Base-by-base conservation (phyloP, 2,797 vertebrate genomes). In the Callimico goeldii region DNA sequence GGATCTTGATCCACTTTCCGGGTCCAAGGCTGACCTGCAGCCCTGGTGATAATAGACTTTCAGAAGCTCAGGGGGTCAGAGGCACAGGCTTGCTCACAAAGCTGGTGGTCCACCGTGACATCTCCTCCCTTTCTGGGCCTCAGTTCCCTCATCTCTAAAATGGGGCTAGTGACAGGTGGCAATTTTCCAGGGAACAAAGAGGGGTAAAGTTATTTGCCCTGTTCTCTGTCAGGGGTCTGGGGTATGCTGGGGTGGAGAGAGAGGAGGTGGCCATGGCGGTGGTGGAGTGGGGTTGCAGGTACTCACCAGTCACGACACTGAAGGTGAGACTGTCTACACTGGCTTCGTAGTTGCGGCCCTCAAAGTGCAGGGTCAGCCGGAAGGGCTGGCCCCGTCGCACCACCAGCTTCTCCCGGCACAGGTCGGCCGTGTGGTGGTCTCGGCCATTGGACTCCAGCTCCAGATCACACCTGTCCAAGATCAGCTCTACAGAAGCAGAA, bases 311-410 rank as follows among this genome's bases (percentile, higher is more conserved):
- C 98, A 99, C 98, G 0, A 98, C 99, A 1, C 97, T 97, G 95
- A 99, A 99, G 95, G 98, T 95, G 3, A 99, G 98, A 46, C 98
- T 98, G 98, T 99, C 99, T 98, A 98, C 90, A 0, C 99, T 98
- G 0, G 99, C 98, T 48, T 99, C 98, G 1, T 99, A 99, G 76
- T 5, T 95, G 1, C 99, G 99, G 13, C 99, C 99, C 2, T 98
- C 97, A 26, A 99, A 99, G 95, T 97, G 81, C 91, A 99, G 98
- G 0, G 98, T 99, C 98, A 99, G 89, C 33, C 96, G 77, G 98
- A 99, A 99, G 4, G 98, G 88, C 97, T 99, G 99, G 0, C 99
- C 99, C 70, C 99, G 98, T 76, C 99, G 99, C 85, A 99, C 98
- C 20, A 99, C 99, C 96, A 99, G 99, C n/a, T 97, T 98, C 4